Base-by-base conservation (phyloP, 2,888 invertebrate species). In the Torymus auratus region DNA sequence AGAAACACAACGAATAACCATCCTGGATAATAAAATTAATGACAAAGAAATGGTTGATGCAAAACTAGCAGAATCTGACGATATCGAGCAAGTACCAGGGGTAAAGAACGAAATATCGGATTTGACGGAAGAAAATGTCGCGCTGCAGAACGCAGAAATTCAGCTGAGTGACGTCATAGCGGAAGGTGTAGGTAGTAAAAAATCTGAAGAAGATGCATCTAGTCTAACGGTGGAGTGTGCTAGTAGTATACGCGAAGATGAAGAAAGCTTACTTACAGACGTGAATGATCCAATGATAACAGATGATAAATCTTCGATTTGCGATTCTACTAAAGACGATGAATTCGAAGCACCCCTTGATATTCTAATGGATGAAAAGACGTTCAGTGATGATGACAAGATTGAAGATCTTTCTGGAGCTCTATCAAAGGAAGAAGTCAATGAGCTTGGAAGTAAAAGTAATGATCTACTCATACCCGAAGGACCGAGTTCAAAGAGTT, bases 201-300 rank as follows among this genome's bases (percentile, higher is more conserved):
- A 71, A 55, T 7, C 10, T 2, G 75, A 80, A 11, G 80, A 68
- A 15, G 62, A 65, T 28, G n/a, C 15, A 13, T 80, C 78, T 11
- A 78, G 72, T 55, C 72, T 83, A 13, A 80, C 72, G 2, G 78
- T 75, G 0, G 78, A 83, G 20, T 78, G 75, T 55, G 52, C 78
- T 2, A 80, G 74, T 58, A 13, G 74, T 58, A 13, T 64, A 41
- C 68, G 14, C 52, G 65, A 65, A 13, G 78, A 74, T 12, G 60
- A 41, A 4, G 81, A 82, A 14, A 68, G 52, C 41, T 67, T 65
- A 20, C 17, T 50, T n/a, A 41, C 20, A 13, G 77, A 77, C n/a
- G 13, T 61, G 5, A 78, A 2, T 13, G 67, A 74, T 52, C 12
- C 41, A 0, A 64, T 68, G 52, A 28, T 60, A 17, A 53, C 53